Base-by-base conservation (phyloP, 1,140 invertebrate genomes). In the Druon quercuslanigerum region DNA sequence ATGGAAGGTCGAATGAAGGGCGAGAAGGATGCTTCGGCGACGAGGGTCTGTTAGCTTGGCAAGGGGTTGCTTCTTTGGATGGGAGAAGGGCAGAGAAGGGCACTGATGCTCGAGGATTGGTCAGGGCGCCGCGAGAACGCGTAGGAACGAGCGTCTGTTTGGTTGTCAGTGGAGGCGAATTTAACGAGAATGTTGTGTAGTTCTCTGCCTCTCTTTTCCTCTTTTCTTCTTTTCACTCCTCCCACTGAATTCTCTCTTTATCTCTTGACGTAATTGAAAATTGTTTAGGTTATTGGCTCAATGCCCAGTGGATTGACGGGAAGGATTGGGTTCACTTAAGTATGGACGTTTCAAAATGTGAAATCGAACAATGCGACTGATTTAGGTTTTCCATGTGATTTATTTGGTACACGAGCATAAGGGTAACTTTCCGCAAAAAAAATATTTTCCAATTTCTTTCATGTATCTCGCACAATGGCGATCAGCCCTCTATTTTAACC, bases 181-280 rank as follows among this genome's bases (percentile, higher is more conserved):
- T 80, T 80, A 80, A 80, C 77, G 79, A 80, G 79, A 51, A 80
- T 79, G 78, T 79, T 76, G 76, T 76, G 78, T 76, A 75, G 74
- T 79, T 76, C 71, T 79, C 71, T 76, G 14, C 33, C 25, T 50
- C 25, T 20, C 54, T 13, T 51, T 51, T 71, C 60, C 57, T 50
- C 51, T 76, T 71, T 72, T 40, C 14, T 50, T 33, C 57, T 19
- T 72, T 50, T 60, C 71, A 72, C 70, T 40, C 74, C 51, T 46
- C 52, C 50, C 52, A 25, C 60, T 33, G 60, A 13, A 51, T 25
- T 77, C 75, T 76, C 71, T 76, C 75, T 76, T 25, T 52, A 51
- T 46, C 52, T 54, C 76, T 57, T 25, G 25, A 40, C 60, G 46
- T 76, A 76, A 79, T 79, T 79, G 75, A 76, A 76, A 79, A 79